Percentiles rank a stretch among this genome's conserved stretches.
Conservation (phyloP, 2,113 vertebrate species). For the Thamnophis sirtalis region DNA sequence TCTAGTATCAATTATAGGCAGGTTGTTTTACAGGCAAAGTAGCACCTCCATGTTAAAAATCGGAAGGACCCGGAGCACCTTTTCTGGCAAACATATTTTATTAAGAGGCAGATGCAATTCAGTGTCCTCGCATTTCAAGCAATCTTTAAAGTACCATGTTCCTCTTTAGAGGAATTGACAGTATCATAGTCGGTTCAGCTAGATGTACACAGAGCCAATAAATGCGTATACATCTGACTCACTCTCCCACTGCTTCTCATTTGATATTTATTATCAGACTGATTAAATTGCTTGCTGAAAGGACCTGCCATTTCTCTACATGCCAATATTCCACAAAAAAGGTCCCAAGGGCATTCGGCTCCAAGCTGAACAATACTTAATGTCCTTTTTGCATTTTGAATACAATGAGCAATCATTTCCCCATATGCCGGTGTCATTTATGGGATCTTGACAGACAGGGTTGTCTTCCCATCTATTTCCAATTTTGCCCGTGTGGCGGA, state of each 20-base stretch:
- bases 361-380: neutral
- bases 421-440: neutral
- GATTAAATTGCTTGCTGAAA: conserved; percentile 19
- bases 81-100: neutral
- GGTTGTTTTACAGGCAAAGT: neutral
- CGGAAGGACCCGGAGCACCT: neutral
- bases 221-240: neutral
- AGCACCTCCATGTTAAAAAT: neutral
- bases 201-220: neutral
- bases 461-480: neutral
- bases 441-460: neutral
- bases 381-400: neutral
- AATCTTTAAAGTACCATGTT: neutral
- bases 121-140: neutral
- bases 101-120: neutral
- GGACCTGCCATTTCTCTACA: neutral
- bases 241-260: neutral
- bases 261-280: neutral
- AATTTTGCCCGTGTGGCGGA: neutral
- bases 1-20: neutral
- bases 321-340: neutral
- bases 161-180: neutral
- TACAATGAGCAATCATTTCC: neutral
- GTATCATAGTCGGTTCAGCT: neutral
- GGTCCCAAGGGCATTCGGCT: neutral